phyloP scores from a whole-genome alignment of 2,888 invertebrate species.

The Dasysyrphus tricinctus region DNA sequence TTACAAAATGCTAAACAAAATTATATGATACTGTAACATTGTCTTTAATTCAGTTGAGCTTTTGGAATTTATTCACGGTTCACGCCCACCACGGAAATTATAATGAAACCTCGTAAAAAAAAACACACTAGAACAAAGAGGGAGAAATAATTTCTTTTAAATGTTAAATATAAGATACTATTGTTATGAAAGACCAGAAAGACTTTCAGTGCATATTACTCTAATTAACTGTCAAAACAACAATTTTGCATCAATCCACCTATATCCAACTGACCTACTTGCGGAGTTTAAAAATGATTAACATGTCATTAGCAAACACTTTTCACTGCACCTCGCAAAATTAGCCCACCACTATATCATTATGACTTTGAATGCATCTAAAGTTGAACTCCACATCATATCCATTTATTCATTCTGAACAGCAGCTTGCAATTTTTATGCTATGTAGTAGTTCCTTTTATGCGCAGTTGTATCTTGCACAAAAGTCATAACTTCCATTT shows the following conservation, averaged over 20 bases:
- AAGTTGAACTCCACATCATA: background rate
- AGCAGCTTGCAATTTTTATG: background rate
- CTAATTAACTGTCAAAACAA: background rate
- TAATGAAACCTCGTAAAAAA: too few species aligned
- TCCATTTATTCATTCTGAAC: background rate
- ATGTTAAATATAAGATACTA: background rate
- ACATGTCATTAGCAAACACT: slow-evolving; percentile 21
- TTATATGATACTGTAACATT: too few species aligned
- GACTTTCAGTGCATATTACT: background rate
- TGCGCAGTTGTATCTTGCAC: background rate
- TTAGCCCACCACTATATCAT: slow-evolving; percentile 1
- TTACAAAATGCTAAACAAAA: too few species aligned
- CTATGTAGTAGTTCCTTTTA: background rate
- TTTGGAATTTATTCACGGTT: too few species aligned
- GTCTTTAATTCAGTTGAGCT: too few species aligned
- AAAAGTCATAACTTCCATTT: background rate
- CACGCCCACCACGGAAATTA: too few species aligned
- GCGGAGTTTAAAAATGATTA: background rate
- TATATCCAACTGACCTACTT: slow-evolving; percentile 1
- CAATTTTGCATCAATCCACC: too few species aligned
- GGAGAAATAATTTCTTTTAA: background rate
- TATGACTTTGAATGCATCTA: background rate
- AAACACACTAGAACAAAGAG: too few species aligned
- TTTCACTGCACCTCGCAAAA: background rate
- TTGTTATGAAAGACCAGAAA: background rate